These are phyloP conservation scores for Cyanoramphus novaezelandiae DNA, from an alignment of 2,113 vertebrate genomes.

Conservation along the genomic window DNA sequence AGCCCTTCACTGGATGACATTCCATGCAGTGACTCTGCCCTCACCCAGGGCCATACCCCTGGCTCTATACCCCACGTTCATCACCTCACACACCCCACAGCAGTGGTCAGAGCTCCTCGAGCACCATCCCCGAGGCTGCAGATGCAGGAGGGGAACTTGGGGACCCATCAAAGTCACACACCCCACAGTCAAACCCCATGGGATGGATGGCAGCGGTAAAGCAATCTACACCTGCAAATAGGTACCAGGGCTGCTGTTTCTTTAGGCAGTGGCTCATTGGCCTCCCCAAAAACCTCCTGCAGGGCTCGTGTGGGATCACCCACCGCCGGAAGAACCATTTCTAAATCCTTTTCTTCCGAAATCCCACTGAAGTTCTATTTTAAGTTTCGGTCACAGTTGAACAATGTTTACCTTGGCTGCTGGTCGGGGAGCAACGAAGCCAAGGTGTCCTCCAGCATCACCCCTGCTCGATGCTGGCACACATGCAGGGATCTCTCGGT, in stretches of 20 bases:
- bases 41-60: not conserved
- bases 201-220: not conserved
- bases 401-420: not conserved
- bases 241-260: not conserved
- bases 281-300: not conserved
- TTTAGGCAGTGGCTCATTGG: not conserved
- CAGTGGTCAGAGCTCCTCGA: accelerated
- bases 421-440: not conserved
- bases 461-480: not conserved
- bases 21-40: accelerated
- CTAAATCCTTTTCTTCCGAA: not conserved
- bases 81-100: accelerated
- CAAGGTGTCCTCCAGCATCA: not conserved
- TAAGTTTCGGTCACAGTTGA: not conserved
- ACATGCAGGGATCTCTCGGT: too few species aligned
- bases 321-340: not conserved
- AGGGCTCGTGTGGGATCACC: not conserved
- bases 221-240: not conserved
- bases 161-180: not conserved
- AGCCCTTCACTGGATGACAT: not conserved
- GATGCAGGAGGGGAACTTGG: accelerated
- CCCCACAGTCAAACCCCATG: not conserved
- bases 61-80: accelerated
- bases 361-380: not conserved
- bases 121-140: accelerated